These are phyloP conservation scores for Trochalopteron elliotii DNA, from an alignment of 2,113 vertebrate genomes.

Conservation along the genomic window DNA sequence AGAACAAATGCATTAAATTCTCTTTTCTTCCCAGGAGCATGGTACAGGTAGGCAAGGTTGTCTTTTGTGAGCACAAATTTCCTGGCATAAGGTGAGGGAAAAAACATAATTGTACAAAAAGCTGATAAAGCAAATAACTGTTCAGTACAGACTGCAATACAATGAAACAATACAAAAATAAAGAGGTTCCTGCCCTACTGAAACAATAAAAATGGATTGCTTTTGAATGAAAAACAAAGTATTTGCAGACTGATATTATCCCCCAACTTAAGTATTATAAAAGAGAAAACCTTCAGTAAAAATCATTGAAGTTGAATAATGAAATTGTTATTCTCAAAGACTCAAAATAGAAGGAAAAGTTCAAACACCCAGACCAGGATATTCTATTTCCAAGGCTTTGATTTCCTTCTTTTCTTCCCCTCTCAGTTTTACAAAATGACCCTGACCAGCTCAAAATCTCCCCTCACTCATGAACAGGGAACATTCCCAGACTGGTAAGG, in stretches of 20 bases:
- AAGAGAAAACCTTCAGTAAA: neutral
- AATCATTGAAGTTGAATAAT: neutral
- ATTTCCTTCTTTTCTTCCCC: neutral
- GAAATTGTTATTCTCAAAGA: neutral
- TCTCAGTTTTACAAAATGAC: neutral
- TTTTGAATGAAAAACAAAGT: neutral
- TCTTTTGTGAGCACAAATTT: constrained; percentile 93
- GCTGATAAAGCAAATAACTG: neutral
- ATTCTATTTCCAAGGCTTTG: neutral
- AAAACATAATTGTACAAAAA: neutral
- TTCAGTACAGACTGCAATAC: neutral
- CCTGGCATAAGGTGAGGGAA: constrained; percentile 49
- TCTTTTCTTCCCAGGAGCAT: constrained; percentile 88
- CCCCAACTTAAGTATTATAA: neutral
- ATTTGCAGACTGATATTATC: neutral
- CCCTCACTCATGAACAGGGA: rapidly evolving
- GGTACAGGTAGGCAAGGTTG: constrained; percentile 90
- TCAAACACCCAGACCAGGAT: neutral
- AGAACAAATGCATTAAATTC: constrained; percentile 94
- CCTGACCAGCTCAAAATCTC: neutral
- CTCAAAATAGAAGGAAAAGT: neutral
- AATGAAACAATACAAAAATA: neutral
- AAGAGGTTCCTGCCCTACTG: neutral
- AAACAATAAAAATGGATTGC: neutral
- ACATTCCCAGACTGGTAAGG: neutral